phyloP scores from a whole-genome alignment of 2,797 vertebrate species.

The Rhincodon typus region DNA sequence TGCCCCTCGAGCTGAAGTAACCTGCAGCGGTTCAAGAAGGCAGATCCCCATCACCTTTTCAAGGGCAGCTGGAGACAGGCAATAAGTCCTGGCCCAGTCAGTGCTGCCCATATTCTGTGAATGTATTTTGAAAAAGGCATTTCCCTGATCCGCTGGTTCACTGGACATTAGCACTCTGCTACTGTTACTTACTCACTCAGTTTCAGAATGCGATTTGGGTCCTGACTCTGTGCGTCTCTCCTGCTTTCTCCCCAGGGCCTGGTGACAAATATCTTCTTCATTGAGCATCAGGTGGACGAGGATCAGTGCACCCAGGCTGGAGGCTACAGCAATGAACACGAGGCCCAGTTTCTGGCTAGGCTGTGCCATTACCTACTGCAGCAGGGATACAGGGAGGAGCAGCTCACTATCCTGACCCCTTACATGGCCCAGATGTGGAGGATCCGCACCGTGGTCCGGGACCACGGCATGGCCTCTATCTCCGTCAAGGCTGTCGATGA shows the following conservation, averaged over 20 bases:
- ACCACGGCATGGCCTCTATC: not conserved
- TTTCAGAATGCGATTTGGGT: not conserved
- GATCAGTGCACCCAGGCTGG: not conserved
- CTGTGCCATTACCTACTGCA: conserved; percentile 30
- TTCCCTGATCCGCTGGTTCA: too few relatives aligned
- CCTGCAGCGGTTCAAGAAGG: too few relatives aligned
- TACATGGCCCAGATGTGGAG: conserved; percentile 31
- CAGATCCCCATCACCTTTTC: too few relatives aligned
- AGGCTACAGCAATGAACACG: conserved; percentile 27
- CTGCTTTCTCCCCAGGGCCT: not conserved
- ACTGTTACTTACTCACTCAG: too few relatives aligned
- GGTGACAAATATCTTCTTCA: conserved; percentile 28
- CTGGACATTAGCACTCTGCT: too few relatives aligned
- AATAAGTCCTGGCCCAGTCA: too few relatives aligned
- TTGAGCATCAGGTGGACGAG: conserved; percentile 36
- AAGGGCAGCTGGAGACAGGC: too few relatives aligned
- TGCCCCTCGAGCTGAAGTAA: too few relatives aligned
- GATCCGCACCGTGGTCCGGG: not conserved
- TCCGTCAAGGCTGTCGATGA: conserved; percentile 20
- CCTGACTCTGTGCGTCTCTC: not conserved
- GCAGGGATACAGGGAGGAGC: not conserved
- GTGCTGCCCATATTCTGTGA: too few relatives aligned
- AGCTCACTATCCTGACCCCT: conserved; percentile 29
- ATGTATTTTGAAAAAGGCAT: too few relatives aligned
- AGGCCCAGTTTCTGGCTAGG: conserved; percentile 6